Evolutionary conservation across 2,113 vertebrate genomes (phyloP), one percentile per base, ranked within the genome.

Genomic region (Cynocephalus volans): DNA sequence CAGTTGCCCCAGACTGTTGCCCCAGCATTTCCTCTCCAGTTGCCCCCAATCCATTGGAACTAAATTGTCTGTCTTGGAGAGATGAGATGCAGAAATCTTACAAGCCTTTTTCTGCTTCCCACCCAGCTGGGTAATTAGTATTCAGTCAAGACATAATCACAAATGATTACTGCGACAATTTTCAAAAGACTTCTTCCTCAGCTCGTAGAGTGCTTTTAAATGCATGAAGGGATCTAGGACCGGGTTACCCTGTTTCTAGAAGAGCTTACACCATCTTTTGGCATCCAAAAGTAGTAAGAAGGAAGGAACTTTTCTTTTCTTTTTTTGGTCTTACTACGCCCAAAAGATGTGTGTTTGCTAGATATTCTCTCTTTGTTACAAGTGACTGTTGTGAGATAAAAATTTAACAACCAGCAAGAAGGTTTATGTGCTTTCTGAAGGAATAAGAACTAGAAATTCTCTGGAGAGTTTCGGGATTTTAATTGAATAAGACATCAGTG

Each of bases 401-500:
- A 94, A 82, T 23, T 95, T n/a, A 95, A 92, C 21, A 69, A 48
- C 50, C 65, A 12, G 54, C 80, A 65, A 81, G 77, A 93, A 94
- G 24, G 52, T 92, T 93, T 94, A 67, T 45, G 28, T 88, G 60
- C 12, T 94, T 83, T 85, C 69, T 13, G 24, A 93, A 82, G 83
- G 41, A 89, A 83, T 45, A 84, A 88, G 79, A 90, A 96, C 54
- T n/a, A 62, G 45, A 79, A 93, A 52, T 83, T 79, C 24, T 88
- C 56, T 93, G 86, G 64, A 81, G 65, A 13, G 64, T 96, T 93
- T 73, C 19, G 77, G 96, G 50, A 26, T 96, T 91, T 69, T 95
- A 0, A 58, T 93, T 75, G 62, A 96, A 7, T 96, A 90, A 91
- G 76, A 95, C 88, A 28, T 94, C 94, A 88, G 93, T 79, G 9